Percentiles rank a stretch among this genome's conserved stretches.
Conservation (phyloP, 2,797 vertebrate genomes). For the Babyrousa celebensis region DNA sequence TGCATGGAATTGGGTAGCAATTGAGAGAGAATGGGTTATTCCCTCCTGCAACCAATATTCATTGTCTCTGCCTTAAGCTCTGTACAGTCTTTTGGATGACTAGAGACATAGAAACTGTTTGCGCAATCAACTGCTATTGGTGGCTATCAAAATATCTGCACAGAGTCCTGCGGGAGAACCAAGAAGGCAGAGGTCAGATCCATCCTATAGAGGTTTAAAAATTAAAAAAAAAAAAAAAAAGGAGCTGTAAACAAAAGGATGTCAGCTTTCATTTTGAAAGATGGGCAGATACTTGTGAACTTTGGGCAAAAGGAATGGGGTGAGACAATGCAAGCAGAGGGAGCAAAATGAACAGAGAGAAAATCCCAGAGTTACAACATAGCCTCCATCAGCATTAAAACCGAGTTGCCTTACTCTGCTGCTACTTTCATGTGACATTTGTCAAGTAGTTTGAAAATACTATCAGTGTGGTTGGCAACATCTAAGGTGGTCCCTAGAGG, state of each 20-base stretch:
- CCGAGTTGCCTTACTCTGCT: background rate
- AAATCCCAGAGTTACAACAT: background rate
- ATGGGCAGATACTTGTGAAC: background rate
- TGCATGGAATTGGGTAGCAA: background rate
- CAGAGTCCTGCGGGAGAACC: background rate
- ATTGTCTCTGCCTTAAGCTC: background rate
- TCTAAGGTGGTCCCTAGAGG: background rate
- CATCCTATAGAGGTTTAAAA: background rate
- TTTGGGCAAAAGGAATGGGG: background rate
- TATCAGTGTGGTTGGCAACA: background rate
- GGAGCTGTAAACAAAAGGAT: background rate
- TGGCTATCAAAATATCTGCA: background rate
- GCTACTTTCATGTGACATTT: background rate
- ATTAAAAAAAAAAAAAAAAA: no score
- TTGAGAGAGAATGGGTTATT: background rate
- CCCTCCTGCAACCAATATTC: background rate
- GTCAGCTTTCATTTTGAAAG: background rate
- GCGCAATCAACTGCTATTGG: no score
- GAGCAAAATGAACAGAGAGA: background rate
- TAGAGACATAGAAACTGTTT: background rate
- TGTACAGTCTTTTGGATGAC: background rate
- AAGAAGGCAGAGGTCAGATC: background rate
- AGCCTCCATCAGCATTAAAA: background rate
- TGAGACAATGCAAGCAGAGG: background rate
- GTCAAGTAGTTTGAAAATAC: background rate